Evolutionary conservation across 2,113 vertebrate species (phyloP), one percentile per base, ranked within the genome.

Genomic region (Paraplagusia blochii): DNA sequence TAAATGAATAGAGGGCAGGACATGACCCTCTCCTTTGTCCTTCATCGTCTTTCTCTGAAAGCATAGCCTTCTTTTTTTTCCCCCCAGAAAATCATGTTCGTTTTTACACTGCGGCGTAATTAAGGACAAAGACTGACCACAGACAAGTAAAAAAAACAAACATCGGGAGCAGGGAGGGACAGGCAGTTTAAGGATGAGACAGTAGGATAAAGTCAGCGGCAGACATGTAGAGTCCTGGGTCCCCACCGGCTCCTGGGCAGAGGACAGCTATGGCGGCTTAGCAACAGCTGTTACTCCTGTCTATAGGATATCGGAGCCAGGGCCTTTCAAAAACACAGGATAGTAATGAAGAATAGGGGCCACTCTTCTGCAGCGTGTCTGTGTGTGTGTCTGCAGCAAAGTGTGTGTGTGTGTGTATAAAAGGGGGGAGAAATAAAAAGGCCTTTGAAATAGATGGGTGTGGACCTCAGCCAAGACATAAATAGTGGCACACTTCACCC

Each of bases 201-300:
- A 76, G 77, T 57, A 10, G 77, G 77, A 80, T 79, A 86, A 81
- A 89, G 86, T 84, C 83, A 60, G 65, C 18, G 67, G 84, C 77
- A 73, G 74, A 76, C 62, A 71, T 3, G 55, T 72, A 59, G 84
- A 75, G 51, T 81, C 86, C 56, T 53, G 81, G 85, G 82, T 90
- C 81, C 69, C 79, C 48, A 62, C 54, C 67, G 72, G 58, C 74
- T 52, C 66, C 82, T 78, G 91, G 92, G 92, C 87, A 85, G 77
- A 84, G 69, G 77, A 69, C 66, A 66, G 68, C 49, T 44, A 77
- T 85, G 83, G 87, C 65, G 72, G 85, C 87, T 87, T 85, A 62
- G 85, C 79, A 86, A 93, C 95, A 97, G 95, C 95, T 98, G 95
- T 92, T 94, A 85, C 86, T 92, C 84, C 81, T 54, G 88, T 85